A percentile compares a stretch with the other conserved stretches of the same genome.
Evolutionary conservation across 2,113 vertebrate species (phyloP).

Genomic region (Petaurus breviceps): DNA sequence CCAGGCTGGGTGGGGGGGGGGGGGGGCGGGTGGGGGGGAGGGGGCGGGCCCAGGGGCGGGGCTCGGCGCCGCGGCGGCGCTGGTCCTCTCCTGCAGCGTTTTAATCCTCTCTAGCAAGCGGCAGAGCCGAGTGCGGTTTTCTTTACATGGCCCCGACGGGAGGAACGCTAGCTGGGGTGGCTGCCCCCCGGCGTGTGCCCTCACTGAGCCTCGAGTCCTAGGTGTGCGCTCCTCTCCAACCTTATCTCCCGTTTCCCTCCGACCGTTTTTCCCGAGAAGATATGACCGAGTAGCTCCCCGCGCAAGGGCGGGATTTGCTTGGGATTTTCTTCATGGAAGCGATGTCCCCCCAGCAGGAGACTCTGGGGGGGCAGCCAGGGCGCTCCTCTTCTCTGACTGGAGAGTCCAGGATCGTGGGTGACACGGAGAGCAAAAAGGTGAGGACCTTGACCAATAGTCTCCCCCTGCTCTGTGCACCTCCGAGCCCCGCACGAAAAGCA

Average conservation of each 20-base stretch:
- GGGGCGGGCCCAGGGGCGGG: constrained; percentile 58
- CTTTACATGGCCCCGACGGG: constrained; percentile 74
- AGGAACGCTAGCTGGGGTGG: constrained; percentile 40
- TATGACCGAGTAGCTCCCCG: constrained; percentile 41
- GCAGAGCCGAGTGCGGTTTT: constrained; percentile 39
- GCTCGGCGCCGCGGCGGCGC: constrained; percentile 6
- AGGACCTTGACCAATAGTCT: constrained; percentile 35
- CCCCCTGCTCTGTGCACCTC: neutral
- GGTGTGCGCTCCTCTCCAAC: neutral
- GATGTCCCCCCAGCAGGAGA: constrained; percentile 87
- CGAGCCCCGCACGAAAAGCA: neutral
- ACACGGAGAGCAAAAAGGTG: constrained; percentile 83
- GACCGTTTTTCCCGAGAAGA: neutral
- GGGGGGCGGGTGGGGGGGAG: neutral
- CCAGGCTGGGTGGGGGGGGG: neutral
- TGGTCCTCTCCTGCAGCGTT: neutral
- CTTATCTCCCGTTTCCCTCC: neutral
- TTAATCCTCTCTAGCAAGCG: neutral
- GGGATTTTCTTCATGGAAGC: constrained; percentile 82
- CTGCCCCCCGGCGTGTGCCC: constrained; percentile 38
- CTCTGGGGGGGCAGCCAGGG: constrained; percentile 79
- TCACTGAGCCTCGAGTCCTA: constrained; percentile 9
- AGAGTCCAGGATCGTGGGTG: constrained; percentile 77
- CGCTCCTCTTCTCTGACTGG: constrained; percentile 85
- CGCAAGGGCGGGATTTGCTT: constrained; percentile 5